Evolutionary conservation across 2,113 vertebrate genomes (phyloP).

Genomic region (Alligator mississippiensis): DNA sequence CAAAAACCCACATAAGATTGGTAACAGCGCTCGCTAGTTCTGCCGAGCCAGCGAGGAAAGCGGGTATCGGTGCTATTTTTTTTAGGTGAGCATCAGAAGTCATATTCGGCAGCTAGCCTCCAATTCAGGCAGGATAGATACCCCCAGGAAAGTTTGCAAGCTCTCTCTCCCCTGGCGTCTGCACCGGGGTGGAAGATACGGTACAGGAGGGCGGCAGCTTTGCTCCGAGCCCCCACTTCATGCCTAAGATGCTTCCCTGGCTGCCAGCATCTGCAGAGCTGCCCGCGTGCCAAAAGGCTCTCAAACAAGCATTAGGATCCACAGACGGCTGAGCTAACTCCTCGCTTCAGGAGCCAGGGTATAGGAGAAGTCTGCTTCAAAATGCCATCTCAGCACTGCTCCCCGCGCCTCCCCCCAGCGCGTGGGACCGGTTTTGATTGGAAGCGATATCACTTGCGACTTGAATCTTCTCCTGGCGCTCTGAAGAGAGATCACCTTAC

Average conservation of each 20-base stretch:
- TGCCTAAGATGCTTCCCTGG: too few relatives aligned
- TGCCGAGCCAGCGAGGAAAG: too few relatives aligned
- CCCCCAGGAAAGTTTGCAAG: neutral
- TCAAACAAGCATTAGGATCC: neutral
- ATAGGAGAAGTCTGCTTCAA: slow-evolving; percentile 54
- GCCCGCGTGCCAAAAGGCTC: neutral
- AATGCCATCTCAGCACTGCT: slow-evolving; percentile 55
- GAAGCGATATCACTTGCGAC: slow-evolving; percentile 45
- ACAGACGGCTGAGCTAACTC: slow-evolving; percentile 31
- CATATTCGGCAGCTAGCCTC: too few relatives aligned
- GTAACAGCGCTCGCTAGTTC: too few relatives aligned
- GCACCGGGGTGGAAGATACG: neutral
- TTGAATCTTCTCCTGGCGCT: slow-evolving; percentile 59
- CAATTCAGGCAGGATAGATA: too few relatives aligned
- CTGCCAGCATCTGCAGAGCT: neutral
- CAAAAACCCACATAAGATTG: too few relatives aligned
- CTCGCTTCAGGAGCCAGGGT: slow-evolving; percentile 37
- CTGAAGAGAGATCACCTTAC: slow-evolving; percentile 70
- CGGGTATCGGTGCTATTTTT: too few relatives aligned
- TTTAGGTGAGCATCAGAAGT: too few relatives aligned
- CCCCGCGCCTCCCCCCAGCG: neutral
- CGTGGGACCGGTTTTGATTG: slow-evolving; percentile 46
- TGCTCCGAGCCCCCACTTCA: too few relatives aligned
- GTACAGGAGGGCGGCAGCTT: neutral
- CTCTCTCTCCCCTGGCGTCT: neutral